Evolutionary conservation across 2,113 vertebrate species (phyloP).

Genomic region (Pagrus major): DNA sequence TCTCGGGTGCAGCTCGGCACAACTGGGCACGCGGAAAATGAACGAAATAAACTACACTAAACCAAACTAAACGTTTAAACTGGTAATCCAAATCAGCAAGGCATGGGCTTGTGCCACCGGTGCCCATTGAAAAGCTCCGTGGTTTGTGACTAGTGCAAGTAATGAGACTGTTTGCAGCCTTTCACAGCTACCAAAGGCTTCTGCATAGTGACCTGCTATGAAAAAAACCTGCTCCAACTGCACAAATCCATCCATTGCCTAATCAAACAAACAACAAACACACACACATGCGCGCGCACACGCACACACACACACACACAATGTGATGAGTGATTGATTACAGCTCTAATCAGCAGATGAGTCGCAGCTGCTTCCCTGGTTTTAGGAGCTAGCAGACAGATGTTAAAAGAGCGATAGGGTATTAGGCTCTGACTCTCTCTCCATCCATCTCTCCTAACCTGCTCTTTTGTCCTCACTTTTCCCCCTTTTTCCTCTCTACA

Average conservation of each 20-base stretch:
- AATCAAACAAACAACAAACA: conserved; percentile 2
- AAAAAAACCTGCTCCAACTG: neutral
- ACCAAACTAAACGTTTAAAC: too few species aligned
- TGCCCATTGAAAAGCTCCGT: too few species aligned
- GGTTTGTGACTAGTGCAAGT: too few species aligned
- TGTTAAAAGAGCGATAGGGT: conserved; percentile 61
- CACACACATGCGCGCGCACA: conserved; percentile 24
- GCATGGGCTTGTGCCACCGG: too few species aligned
- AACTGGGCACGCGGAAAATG: too few species aligned
- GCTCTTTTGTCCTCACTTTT: conserved; percentile 39
- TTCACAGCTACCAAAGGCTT: too few species aligned
- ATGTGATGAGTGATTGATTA: conserved; percentile 73
- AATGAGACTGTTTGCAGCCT: too few species aligned
- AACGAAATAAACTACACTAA: too few species aligned
- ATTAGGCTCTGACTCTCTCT: conserved; percentile 9
- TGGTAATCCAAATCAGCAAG: too few species aligned
- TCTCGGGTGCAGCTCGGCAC: too few species aligned
- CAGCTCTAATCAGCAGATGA: conserved; percentile 66
- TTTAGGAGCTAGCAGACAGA: conserved; percentile 58
- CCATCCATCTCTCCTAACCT: conserved; percentile 41
- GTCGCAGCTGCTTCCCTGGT: conserved; percentile 67
- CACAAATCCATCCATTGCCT: conserved; percentile 8
- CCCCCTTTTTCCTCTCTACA: conserved; percentile 7
- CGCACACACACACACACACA: conserved; percentile 31
- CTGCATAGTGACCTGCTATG: too few species aligned